Base-by-base conservation (phyloP, 2,888 invertebrate species). In the Idaea aversata region DNA sequence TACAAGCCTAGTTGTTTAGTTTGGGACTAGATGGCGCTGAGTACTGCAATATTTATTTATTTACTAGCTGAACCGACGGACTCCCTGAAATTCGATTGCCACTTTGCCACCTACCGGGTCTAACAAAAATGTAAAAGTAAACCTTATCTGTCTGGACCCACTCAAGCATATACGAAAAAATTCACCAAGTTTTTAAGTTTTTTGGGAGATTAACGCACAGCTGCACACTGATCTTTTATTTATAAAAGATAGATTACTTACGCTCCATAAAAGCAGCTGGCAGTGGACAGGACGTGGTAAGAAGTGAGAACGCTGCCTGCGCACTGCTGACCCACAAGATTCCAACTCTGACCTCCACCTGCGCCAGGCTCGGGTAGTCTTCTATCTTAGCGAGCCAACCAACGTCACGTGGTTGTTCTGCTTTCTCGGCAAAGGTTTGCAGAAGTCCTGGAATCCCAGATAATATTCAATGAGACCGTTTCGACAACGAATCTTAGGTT, bases 291-390 rank as follows among this genome's bases (percentile, higher is more conserved):
- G 0, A 84, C 25, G 59, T 69, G 70, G 15, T 61, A 57, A 34
- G 71, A 68, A 34, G 77, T 87, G 25, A 88, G 69, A 64, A 88
- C 74, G 68, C 57, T 80, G 57, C 73, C 85, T 0, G 70, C 80
- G 65, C 86, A 86, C n/a, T 67, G 70, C 65, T 84, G 84, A 70
- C 61, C 86, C 85, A 87, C 10, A 69, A 0, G n/a, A 67, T 47
- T 58, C 7, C 61, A 7, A 66, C 15, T 5, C 34, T 10, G 60
- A 65, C 70, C n/a, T 87, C 86, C n/a, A 84, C 77, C 65, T 84
- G 84, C 0, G 81, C 83, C 0, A 84, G 72, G 38, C 72, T 73
- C 0, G 87, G 85, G 65, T 75, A 81, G 0, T 69, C 57, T 10
- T 79, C 72, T 16, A 85, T 65, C 35, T 13, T 72, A 16, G 75